Base-by-base conservation (phyloP, 1,140 invertebrate genomes). In the Belonocnema kinseyi region DNA sequence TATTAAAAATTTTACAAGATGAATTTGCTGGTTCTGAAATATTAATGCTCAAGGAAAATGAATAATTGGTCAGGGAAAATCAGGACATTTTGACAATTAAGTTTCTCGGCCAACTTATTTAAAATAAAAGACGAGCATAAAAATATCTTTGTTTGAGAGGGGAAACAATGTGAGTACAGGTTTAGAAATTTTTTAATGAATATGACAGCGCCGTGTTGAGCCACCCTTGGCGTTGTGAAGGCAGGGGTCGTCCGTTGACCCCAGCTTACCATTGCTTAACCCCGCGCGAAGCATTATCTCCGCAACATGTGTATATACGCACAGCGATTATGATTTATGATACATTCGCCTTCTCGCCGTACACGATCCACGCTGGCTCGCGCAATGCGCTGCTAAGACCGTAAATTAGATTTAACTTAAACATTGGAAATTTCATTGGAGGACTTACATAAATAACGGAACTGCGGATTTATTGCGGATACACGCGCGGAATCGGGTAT, bases 401-500 rank as follows among this genome's bases (percentile, higher is more conserved):
- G 84, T 85, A 84, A 83, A 85, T 85, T 83, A 85, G 82, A 84
- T 85, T 84, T 83, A 84, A 83, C 81, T 82, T 82, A 84, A 84
- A 82, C 84, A 83, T 80, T 82, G 82, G 77, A 80, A 83, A 83
- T 81, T 84, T 83, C 78, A 84, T 83, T 82, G 81, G 83, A 78
- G 72, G 77, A 78, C 81, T 79, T 58, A 78, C 78, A 82, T 81
- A 80, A 84, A 82, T 84, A 82, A 82, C 77, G 80, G 76, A 79
- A 78, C 78, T 81, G 79, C 77, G 83, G 82, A 81, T 72, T 46
- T 75, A 77, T 5, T 73, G 73, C 77, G 58, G 53, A 51, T 74
- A 80, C 72, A 74, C 33, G 77, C 77, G 73, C 79, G 79, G 78
- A 78, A 80, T 83, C 78, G 77, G 77, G 74, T 79, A 80, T 80